A percentile compares a stretch with the other conserved stretches of the same genome.
phyloP scores from a whole-genome alignment of 2,113 vertebrate species.

The Nothocercus nigrocapillus region DNA sequence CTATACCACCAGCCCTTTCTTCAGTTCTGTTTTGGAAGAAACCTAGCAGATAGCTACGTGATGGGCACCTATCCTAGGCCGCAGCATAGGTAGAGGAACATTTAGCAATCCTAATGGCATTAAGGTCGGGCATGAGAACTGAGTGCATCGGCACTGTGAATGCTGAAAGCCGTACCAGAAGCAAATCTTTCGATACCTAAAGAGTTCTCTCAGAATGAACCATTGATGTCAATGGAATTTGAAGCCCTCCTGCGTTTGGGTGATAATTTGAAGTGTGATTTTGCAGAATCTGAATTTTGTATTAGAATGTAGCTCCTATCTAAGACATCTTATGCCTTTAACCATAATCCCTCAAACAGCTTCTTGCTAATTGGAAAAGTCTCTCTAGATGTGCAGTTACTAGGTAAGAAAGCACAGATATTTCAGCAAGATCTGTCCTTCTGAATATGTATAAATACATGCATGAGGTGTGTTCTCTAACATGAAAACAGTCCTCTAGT shows the following conservation, averaged over 20 bases:
- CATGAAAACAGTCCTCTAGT: not conserved
- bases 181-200: not conserved
- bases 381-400: not conserved
- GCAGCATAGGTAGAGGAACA: not conserved
- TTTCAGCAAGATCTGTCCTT: not conserved
- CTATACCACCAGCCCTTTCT: accelerated
- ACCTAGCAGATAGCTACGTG: not conserved
- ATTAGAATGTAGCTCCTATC: not conserved
- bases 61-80: not conserved
- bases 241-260: not conserved
- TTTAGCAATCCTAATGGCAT: not conserved
- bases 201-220: not conserved
- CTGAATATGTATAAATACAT: not conserved
- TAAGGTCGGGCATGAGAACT: not conserved
- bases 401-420: not conserved
- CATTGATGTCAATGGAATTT: not conserved
- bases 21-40: not conserved
- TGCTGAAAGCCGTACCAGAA: not conserved
- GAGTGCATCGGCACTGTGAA: not conserved
- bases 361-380: not conserved
- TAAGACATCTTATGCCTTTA: not conserved
- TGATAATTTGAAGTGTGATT: not conserved
- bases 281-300: not conserved
- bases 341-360: not conserved
- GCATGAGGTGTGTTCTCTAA: not conserved